A percentile compares a stretch with the other conserved stretches of the same genome.
These are phyloP conservation scores for Solenopsis invicta DNA, from an alignment of 1,140 invertebrate genomes.

Conservation along the genomic window DNA sequence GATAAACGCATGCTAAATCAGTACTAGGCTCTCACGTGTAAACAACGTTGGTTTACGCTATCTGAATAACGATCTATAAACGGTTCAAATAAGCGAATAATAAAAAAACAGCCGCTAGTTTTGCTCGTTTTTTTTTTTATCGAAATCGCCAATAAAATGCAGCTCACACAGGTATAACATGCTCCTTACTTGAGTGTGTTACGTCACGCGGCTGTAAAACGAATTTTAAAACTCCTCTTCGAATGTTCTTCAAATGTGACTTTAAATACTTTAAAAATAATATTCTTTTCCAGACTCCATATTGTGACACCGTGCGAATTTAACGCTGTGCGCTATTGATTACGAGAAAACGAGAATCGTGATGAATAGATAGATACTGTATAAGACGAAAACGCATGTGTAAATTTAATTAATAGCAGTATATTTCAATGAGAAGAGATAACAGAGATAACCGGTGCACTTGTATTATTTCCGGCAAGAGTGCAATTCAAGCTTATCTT, in stretches of 20 bases:
- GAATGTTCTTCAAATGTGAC: not conserved
- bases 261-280: conserved; percentile 3
- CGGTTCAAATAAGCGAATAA: not conserved
- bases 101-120: conserved; percentile 6
- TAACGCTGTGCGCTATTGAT: not conserved
- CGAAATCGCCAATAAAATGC: not conserved
- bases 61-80: not conserved
- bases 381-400: not conserved
- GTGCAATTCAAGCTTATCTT: conserved; percentile 2
- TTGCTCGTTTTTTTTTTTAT: not conserved
- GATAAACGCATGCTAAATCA: not conserved
- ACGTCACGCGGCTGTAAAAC: not conserved
- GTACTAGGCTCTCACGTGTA: not conserved
- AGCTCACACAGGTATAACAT: not conserved
- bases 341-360: not conserved
- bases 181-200: not conserved
- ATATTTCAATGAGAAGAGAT: not conserved
- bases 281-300: not conserved
- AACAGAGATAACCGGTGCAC: not conserved
- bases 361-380: not conserved
- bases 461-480: not conserved
- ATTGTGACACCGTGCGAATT: not conserved
- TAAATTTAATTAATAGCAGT: not conserved
- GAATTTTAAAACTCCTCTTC: not conserved
- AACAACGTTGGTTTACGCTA: conserved; percentile 25